Percentiles rank a stretch among this genome's conserved stretches.
Conservation (phyloP, 2,888 invertebrate species). For the Sclerodermus sp. region DNA sequence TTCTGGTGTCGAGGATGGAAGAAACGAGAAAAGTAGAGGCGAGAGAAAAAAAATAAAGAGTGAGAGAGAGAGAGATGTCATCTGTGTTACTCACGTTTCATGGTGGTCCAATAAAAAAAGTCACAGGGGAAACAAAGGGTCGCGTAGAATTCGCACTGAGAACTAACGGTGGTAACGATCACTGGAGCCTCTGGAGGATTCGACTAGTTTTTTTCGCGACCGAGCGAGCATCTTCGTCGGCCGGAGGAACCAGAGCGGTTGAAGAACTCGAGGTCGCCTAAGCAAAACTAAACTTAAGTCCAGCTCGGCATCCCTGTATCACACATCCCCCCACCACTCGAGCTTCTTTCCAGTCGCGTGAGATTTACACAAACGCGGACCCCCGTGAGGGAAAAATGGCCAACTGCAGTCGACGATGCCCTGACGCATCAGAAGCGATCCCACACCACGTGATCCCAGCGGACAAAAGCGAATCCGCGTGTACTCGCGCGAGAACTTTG, state of each 20-base stretch:
- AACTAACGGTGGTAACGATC: no score
- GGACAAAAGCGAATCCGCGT: no score
- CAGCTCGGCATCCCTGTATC: slow-evolving; percentile 31
- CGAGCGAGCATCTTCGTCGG: slow-evolving; percentile 12
- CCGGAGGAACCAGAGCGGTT: slow-evolving; percentile 20
- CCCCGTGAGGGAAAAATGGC: neutral
- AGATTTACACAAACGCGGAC: slow-evolving; percentile 30
- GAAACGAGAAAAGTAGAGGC: no score
- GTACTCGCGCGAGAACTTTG: no score
- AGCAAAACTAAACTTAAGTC: slow-evolving; percentile 41
- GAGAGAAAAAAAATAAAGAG: no score
- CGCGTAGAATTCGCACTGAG: no score
- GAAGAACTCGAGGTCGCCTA: slow-evolving; percentile 28
- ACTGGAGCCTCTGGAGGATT: no score
- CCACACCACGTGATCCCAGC: no score
- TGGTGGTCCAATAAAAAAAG: slow-evolving; percentile 8
- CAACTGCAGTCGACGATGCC: no score
- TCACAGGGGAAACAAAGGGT: no score
- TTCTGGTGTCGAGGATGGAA: no score
- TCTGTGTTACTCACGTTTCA: slow-evolving; percentile 31
- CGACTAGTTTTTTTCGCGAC: slow-evolving; percentile 1
- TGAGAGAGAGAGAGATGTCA: neutral
- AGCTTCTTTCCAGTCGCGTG: slow-evolving; percentile 26
- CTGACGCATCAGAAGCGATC: no score
- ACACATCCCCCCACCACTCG: slow-evolving; percentile 34